A percentile compares a stretch with the other conserved stretches of the same genome.
Conservation (phyloP, 2,113 vertebrate species). For the Andinoacara biseriatus region DNA sequence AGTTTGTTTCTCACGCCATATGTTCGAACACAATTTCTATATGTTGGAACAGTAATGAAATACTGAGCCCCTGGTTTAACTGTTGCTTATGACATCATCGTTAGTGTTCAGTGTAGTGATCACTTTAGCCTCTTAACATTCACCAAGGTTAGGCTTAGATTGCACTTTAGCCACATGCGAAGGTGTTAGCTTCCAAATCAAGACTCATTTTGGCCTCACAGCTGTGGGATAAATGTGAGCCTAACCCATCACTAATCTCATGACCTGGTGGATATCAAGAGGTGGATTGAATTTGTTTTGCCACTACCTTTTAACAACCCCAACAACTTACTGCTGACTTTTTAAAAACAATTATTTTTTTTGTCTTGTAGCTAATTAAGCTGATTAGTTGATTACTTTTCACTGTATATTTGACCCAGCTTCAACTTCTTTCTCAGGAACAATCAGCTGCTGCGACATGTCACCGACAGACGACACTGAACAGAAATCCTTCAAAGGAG, state of each 20-base stretch:
- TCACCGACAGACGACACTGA: background rate
- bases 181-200: background rate
- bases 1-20: fast-evolving
- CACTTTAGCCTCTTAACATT: no score
- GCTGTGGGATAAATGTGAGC: background rate
- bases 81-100: background rate
- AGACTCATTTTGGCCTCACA: background rate
- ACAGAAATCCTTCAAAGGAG: background rate
- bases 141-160: no score
- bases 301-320: no score
- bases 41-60: no score
- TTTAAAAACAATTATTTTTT: no score
- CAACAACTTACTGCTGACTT: background rate
- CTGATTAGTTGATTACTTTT: background rate
- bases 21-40: no score
- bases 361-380: background rate
- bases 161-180: background rate
- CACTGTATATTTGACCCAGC: background rate
- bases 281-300: no score
- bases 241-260: no score
- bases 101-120: background rate
- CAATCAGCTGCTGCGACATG: background rate
- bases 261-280: no score
- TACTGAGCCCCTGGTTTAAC: background rate
- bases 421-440: background rate